Conservation (phyloP, 2,113 vertebrate species). For the Anarhynchus alexandrinus region DNA sequence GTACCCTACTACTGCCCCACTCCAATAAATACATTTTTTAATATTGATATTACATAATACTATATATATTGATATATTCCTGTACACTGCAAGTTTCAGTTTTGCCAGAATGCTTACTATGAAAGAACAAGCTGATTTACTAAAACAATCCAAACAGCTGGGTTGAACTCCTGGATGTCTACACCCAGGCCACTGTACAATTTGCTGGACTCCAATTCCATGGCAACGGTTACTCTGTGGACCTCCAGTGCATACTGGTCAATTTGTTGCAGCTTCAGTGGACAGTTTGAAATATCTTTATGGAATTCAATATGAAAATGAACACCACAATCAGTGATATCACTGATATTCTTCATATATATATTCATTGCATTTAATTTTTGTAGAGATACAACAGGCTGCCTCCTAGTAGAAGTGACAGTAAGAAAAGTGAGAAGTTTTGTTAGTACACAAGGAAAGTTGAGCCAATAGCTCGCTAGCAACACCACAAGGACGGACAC, state of each 20-base stretch:
- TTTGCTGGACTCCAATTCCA: background rate
- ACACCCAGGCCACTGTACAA: background rate
- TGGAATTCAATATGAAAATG: background rate
- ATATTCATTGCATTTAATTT: background rate
- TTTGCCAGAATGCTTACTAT: background rate
- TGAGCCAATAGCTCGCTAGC: background rate
- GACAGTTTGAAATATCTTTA: background rate
- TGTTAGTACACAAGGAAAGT: background rate
- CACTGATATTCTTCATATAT: background rate
- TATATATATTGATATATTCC: background rate
- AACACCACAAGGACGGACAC: fast-evolving
- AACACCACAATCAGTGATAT: background rate
- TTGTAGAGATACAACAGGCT: background rate
- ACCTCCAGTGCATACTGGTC: background rate
- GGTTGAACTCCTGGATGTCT: background rate
- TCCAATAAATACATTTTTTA: background rate
- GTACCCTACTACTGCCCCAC: background rate
- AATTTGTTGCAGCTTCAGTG: background rate
- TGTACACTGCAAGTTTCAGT: background rate
- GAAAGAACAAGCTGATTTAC: background rate
- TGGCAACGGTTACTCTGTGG: background rate
- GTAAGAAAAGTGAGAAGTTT: background rate
- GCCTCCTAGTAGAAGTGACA: background rate
- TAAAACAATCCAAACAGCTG: background rate
- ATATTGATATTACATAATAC: background rate